A percentile compares a stretch with the other conserved stretches of the same genome.
Conservation (phyloP, 2,888 invertebrate species). For the Megamerina dolium region DNA sequence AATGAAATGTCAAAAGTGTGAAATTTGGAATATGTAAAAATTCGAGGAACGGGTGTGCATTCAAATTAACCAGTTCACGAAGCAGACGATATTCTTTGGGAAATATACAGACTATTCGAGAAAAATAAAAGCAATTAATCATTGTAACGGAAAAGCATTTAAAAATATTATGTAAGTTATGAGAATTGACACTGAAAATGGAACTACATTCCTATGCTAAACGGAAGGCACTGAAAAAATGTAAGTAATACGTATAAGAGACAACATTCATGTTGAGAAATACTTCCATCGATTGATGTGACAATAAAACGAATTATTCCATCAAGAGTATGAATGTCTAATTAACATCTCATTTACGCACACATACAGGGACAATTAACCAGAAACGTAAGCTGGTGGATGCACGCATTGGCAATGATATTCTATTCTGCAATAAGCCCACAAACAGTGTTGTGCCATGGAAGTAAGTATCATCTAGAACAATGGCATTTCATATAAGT, state of each 20-base stretch:
- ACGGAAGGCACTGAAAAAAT: slow-evolving; percentile 35
- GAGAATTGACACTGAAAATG: too few relatives aligned
- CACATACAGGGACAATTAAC: slow-evolving; percentile 37
- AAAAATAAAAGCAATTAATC: neutral
- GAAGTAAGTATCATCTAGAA: slow-evolving; percentile 33
- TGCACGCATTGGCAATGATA: slow-evolving; percentile 38
- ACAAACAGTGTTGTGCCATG: slow-evolving; percentile 37
- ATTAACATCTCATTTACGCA: neutral
- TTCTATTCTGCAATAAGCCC: slow-evolving; percentile 36
- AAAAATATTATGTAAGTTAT: too few relatives aligned
- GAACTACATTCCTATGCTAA: slow-evolving; percentile 45
- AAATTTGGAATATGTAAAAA: too few relatives aligned
- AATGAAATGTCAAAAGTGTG: too few relatives aligned
- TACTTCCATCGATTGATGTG: neutral
- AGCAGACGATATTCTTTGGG: slow-evolving; percentile 6
- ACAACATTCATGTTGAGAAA: neutral
- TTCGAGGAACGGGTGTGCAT: too few relatives aligned
- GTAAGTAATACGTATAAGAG: slow-evolving; percentile 27
- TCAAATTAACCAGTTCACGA: too few relatives aligned
- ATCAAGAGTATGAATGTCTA: neutral
- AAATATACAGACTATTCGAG: slow-evolving; percentile 3
- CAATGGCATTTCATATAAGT: neutral
- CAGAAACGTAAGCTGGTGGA: slow-evolving; percentile 41
- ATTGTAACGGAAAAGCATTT: too few relatives aligned
- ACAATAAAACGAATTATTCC: neutral